Evolutionary conservation across 1,140 invertebrate species (phyloP), one percentile per base, ranked within the genome.

Genomic region (Panagrolaimus sp.): DNA sequence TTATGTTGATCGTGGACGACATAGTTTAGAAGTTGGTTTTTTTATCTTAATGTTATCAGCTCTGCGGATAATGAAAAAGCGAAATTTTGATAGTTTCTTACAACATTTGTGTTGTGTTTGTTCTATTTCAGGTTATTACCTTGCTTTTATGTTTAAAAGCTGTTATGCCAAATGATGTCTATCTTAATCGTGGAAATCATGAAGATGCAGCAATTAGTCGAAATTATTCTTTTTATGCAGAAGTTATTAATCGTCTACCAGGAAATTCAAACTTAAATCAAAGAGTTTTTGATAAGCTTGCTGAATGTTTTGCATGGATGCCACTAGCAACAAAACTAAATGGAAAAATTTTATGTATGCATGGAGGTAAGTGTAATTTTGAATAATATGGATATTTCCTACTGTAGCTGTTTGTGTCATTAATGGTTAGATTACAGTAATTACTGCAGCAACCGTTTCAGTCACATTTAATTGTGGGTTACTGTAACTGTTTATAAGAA

Each of bases 1-100:
- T 64, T 71, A 71, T 57, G 69, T 71, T 43, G 69, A 71, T 64
- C 65, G 69, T 43, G 69, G 69, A 38, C 47, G 65, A 11, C 68
- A 71, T 63, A 42, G 43, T 43, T 20, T 71, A 7, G 69, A 71
- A 31, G 67, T 66, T 48, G 16, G 42, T 27, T 27, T 14, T 9
- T n/a, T 31, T 27, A 5, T 3, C 16, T 20, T 4, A 11, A 31
- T 63, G 16, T 4, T 0, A 27, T 25, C 16, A 44, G 8, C 4
- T n/a, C n/a, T n/a, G n/a, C n/a, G n/a, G n/a, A n/a, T n/a, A n/a
- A n/a, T n/a, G n/a, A n/a, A n/a, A n/a, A n/a, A n/a, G n/a, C n/a
- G n/a, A n/a, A n/a, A n/a, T n/a, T n/a, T n/a, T n/a, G n/a, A n/a
- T n/a, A n/a, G n/a, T n/a, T n/a, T n/a, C n/a, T n/a, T n/a, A n/a